Evolutionary conservation across 2,797 vertebrate species (phyloP), one percentile per base, ranked within the genome.

Genomic region (Florisuga fusca): DNA sequence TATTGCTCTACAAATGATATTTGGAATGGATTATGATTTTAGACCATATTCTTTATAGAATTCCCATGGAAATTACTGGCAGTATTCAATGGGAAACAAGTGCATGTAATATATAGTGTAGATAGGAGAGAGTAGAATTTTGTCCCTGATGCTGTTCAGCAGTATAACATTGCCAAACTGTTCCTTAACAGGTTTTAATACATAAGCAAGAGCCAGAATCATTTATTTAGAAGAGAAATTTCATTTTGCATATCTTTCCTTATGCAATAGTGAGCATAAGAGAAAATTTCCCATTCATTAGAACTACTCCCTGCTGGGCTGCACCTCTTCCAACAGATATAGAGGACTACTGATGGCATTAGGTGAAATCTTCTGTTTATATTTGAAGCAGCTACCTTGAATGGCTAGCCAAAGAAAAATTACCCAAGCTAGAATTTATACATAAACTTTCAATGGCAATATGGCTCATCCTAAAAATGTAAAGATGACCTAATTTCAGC

Each of bases 1-100:
- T 20, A 86, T 46, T 85, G 22, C 51, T 94, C 58, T 91, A 51
- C 86, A 85, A 94, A 66, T 78, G 38, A 76, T 68, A 95, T 73
- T 74, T 96, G 71, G 66, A 85, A 79, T 36, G 16, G 78, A 58
- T 80, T 66, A 74, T 69, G 55, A 34, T 64, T 33, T 67, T 89
- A 64, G 55, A 73, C 8, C 20, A 31, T 80, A 57, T 81, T 76
- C 66, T 38, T 87, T 82, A n/a, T 34, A 73, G 71, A 73, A 6
- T 1, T 87, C 53, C n/a, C 8, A 6, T 53, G 41, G n/a, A 48
- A 15, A 18, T 80, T 94, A 36, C 46, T 64, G 27, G 10, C 31
- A 87, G 12, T 69, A 83, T 87, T 93, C 59, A 72, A 22, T 48
- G 31, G 59, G 51, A 83, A 94, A 72, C 26, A 78, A 76, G 21